These are phyloP conservation scores for Mus minutoides DNA, from an alignment of 2,797 vertebrate genomes.

Conservation along the genomic window DNA sequence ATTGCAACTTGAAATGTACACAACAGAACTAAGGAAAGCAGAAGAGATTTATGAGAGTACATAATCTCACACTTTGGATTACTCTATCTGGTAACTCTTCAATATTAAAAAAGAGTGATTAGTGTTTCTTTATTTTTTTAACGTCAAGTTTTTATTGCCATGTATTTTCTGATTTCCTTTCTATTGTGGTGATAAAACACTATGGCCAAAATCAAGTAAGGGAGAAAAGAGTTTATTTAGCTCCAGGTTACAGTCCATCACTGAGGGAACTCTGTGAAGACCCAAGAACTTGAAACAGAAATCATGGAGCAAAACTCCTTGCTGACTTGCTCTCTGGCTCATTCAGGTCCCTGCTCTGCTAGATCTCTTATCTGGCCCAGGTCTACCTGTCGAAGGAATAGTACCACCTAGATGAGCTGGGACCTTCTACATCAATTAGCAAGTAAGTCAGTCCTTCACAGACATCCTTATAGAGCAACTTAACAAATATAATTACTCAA, in stretches of 20 bases:
- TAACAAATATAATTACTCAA: background rate
- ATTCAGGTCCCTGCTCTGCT: background rate
- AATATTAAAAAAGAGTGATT: background rate
- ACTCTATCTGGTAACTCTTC: background rate
- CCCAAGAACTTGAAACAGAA: background rate
- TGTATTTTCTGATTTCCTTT: background rate
- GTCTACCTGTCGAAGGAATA: background rate
- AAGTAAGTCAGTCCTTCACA: background rate
- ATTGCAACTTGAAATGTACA: conserved; percentile 32
- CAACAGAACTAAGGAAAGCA: conserved; percentile 22
- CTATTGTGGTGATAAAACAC: background rate
- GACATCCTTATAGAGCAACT: background rate
- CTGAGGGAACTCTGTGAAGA: background rate
- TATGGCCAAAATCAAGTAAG: background rate
- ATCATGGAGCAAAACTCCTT: background rate
- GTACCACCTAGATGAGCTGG: background rate
- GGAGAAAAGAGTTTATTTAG: background rate
- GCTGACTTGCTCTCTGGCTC: background rate
- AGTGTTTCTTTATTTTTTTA: background rate
- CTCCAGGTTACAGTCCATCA: background rate
- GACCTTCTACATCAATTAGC: background rate
- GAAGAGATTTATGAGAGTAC: conserved; percentile 3
- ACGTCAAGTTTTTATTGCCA: background rate
- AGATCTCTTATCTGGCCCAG: background rate
- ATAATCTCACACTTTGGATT: background rate